phyloP scores from a whole-genome alignment of 2,888 invertebrate genomes.

The Cacoxenus indagator region DNA sequence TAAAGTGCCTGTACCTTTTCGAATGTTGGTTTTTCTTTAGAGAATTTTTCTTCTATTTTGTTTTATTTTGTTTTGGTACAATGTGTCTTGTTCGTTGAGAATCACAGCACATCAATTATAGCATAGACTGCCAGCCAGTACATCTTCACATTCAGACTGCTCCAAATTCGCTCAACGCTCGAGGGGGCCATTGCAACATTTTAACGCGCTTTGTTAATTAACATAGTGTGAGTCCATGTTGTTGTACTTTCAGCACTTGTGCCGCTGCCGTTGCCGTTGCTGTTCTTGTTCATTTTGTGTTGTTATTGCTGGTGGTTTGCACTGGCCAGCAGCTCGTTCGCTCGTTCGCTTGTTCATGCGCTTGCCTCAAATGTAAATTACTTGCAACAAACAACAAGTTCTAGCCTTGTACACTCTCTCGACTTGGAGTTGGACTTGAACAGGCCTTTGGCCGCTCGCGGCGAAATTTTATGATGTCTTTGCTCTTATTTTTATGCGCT shows the following conservation, averaged over 20 bases:
- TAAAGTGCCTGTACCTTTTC: background rate
- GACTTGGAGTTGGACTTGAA: background rate
- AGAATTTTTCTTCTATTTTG: background rate
- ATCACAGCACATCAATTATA: conserved; percentile 4
- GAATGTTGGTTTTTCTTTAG: background rate
- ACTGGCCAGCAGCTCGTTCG: too few species aligned
- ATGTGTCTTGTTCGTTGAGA: background rate
- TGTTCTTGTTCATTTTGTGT: background rate
- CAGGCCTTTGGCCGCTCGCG: conserved; percentile 38
- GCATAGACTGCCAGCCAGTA: conserved; percentile 18
- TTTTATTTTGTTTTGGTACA: conserved; percentile 13
- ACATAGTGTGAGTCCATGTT: conserved; percentile 29
- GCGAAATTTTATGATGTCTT: conserved; percentile 53
- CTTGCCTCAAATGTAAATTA: conserved; percentile 5
- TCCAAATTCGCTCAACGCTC: background rate
- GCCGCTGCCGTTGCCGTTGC: background rate
- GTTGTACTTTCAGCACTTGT: conserved; percentile 19
- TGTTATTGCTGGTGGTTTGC: background rate
- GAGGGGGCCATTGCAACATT: conserved; percentile 2
- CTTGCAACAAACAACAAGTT: background rate
- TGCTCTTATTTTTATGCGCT: conserved; percentile 39
- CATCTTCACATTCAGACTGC: too few species aligned
- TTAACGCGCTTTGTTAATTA: conserved; percentile 34
- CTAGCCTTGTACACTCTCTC: background rate
- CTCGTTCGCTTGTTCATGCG: too few species aligned